Evolutionary conservation across 2,888 invertebrate species (phyloP), one percentile per base, ranked within the genome.

Genomic region (Tanytarsus gracilentus): DNA sequence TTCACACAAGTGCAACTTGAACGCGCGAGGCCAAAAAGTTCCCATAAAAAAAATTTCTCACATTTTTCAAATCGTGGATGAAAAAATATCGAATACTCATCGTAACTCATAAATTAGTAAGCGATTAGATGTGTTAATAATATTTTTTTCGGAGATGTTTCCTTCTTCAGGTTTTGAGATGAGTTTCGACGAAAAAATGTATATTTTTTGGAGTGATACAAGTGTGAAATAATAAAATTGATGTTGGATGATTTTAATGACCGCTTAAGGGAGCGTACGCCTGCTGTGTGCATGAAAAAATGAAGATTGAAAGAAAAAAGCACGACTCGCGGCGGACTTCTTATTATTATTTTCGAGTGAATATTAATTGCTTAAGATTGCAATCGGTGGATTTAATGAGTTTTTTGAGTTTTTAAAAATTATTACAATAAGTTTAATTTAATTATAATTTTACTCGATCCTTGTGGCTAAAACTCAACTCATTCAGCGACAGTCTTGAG

Each of bases 151-250:
- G 23, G 21, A 23, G 23, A 18, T 44, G 11, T 44, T 18, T 8
- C 4, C 18, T 44, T 44, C 44, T 36, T 36, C 36, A n/a, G 3
- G 4, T 36, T 36, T 36, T 36, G n/a, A 11, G 4, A 11, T 23
- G 44, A 44, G 44, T 18, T 40, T 40, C 7, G 9, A 9, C 11
- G 30, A n/a, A n/a, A n/a, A n/a, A n/a, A n/a, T n/a, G n/a, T n/a
- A 16, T 6, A 40, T 27, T 26, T n/a, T 44, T 18, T 21, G 11
- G 4, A 30, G 30, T 30, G 52, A 52, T 29, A 52, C 29, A 52
- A 52, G 52, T 52, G 52, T 52, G 52, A 52, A 52, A 30, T 52
- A 52, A 52, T 52, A 52, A 52, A 30, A 30, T 30, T 33, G 52
- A n/a, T 26, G 30, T 18, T 49, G 25, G 30, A 26, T 49, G 27